Base-by-base conservation (phyloP, 2,797 vertebrate species). In the Myotis myotis region DNA sequence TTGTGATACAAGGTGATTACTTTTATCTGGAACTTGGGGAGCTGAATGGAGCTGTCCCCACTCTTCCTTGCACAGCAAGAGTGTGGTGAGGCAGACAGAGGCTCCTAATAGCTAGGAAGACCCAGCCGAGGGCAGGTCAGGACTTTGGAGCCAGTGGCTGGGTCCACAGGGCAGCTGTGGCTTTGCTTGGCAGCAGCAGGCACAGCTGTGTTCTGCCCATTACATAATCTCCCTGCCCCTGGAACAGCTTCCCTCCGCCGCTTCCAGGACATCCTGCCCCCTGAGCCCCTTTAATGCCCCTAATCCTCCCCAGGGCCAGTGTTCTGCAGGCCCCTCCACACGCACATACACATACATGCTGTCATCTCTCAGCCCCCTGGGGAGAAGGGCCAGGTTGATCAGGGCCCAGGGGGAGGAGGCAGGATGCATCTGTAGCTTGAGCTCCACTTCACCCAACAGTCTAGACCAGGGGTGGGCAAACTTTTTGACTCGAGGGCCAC, bases 201-300 rank as follows among this genome's bases (percentile, higher is more conserved):
- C 92, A 94, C 81, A 95, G 78, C 96, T 93, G 60, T 68, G 41
- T 49, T 71, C 87, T 96, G 38, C 41, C 83, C 66, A 68, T 98
- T 98, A 97, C 25, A 22, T 96, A 97, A 98, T 80, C 5, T 92
- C 94, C 93, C 92, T 96, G 96, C 93, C 96, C 94, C 89, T 88
- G 64, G 87, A 91, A 74, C 36, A 79, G 68, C 53, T 71, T 19
- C 71, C 78, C 53, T 15, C 47, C 41, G 57, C 81, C 82, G 82
- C 94, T 97, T 96, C 97, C 90, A 93, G 97, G 95, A 96, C 97
- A 97, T 97, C 98, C 97, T 97, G 97, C 96, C 44, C 94, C 97
- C 84, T 70, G 96, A 98, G 89, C 95, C 90, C 80, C 97, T 96
- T 95, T 97, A 98, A 98, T 98, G 95, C 95, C 93, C 92, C 12